phyloP scores from a whole-genome alignment of 2,888 invertebrate genomes.

The Campopleginae sp. region DNA sequence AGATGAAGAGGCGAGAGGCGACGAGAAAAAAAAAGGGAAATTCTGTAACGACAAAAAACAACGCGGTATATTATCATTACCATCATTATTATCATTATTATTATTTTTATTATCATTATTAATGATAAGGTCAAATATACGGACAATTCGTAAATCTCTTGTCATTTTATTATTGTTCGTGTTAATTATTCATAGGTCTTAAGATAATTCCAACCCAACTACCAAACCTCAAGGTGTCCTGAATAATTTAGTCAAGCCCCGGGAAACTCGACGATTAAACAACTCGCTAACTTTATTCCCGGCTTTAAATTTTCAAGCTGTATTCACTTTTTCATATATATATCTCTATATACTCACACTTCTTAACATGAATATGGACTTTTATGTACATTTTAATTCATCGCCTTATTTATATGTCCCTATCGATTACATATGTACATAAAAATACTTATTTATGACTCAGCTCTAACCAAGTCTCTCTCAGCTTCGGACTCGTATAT shows the following conservation, averaged over 20 bases:
- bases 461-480: background rate
- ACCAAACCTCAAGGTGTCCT: background rate
- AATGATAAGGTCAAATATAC: slow-evolving; percentile 80
- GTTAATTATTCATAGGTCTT: slow-evolving; percentile 56
- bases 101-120: slow-evolving; percentile 75
- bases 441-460: background rate
- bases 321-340: background rate
- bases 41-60: slow-evolving; percentile 57
- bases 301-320: background rate
- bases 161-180: slow-evolving; percentile 20
- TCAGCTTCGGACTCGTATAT: background rate
- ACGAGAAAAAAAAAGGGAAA: slow-evolving; percentile 49
- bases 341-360: background rate
- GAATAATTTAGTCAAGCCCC: slow-evolving; percentile 1
- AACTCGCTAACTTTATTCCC: slow-evolving; percentile 20
- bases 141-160: slow-evolving; percentile 72
- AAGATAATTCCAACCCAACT: slow-evolving; percentile 17
- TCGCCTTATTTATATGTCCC: background rate
- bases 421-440: slow-evolving; percentile 12
- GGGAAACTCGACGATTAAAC: slow-evolving; percentile 35
- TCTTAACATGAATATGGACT: slow-evolving; percentile 26
- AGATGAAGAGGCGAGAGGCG: slow-evolving; percentile 52
- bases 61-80: slow-evolving; percentile 75
- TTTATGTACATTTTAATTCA: slow-evolving; percentile 21
- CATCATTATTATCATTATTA: slow-evolving; percentile 73